Evolutionary conservation across 2,113 vertebrate species (phyloP).

Genomic region (Dicrurus megarhynchus): DNA sequence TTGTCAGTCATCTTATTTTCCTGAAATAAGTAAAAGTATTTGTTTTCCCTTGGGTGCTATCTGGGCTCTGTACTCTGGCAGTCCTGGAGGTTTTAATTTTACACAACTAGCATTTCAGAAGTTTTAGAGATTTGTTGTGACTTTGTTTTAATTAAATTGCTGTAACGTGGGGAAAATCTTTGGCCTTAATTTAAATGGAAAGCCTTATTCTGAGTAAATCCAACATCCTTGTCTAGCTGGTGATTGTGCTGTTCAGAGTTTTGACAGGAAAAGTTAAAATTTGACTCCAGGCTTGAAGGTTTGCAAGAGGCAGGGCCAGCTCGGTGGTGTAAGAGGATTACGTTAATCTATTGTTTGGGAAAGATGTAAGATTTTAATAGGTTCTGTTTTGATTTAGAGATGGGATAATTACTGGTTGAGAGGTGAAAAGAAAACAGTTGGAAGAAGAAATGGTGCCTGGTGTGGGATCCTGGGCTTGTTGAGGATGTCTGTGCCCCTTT

Average conservation of each 20-base stretch:
- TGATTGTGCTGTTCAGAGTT: neutral
- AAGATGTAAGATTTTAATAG: neutral
- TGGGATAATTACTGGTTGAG: neutral
- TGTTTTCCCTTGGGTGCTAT: neutral
- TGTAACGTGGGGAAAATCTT: constrained; percentile 34
- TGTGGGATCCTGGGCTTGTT: neutral
- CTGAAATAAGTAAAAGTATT: neutral
- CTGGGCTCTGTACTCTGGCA: neutral
- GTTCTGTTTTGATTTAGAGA: neutral
- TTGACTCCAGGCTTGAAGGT: neutral
- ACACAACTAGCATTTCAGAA: neutral
- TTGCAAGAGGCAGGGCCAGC: neutral
- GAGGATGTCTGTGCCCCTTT: neutral
- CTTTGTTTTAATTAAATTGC: constrained; percentile 55
- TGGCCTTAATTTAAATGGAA: neutral
- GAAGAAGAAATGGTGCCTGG: neutral
- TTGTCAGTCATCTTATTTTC: neutral
- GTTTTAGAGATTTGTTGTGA: constrained; percentile 20
- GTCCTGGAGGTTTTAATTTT: constrained; percentile 20
- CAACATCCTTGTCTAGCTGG: neutral
- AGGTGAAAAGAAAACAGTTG: neutral
- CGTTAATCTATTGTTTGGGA: neutral
- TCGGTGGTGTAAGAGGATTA: neutral
- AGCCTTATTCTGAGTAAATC: neutral
- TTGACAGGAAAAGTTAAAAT: neutral